phyloP scores from a whole-genome alignment of 2,113 vertebrate genomes.

The Oryzias curvinotus region DNA sequence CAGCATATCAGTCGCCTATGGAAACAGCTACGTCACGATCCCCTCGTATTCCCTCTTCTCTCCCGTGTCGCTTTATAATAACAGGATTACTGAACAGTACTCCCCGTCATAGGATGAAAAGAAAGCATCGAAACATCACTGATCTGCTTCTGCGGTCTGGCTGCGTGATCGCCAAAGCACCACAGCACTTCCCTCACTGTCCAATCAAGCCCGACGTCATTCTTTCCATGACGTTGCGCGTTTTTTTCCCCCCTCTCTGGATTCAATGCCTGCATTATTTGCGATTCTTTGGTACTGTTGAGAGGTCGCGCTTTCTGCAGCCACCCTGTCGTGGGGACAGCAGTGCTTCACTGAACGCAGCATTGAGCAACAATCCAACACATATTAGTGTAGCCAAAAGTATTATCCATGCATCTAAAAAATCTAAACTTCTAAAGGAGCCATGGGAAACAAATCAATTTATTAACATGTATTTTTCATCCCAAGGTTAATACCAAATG shows the following conservation, averaged over 20 bases:
- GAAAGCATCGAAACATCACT: slow-evolving; percentile 20
- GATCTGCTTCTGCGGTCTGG: slow-evolving; percentile 32
- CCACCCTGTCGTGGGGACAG: too few relatives aligned
- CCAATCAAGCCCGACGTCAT: slow-evolving; percentile 83
- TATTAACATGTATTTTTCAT: slow-evolving; percentile 4
- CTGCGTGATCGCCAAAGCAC: slow-evolving; percentile 53
- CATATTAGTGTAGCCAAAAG: too few relatives aligned
- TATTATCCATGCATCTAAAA: too few relatives aligned
- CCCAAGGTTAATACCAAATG: not conserved
- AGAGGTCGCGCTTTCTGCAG: slow-evolving; percentile 14
- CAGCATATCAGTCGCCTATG: slow-evolving; percentile 75
- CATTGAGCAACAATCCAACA: too few relatives aligned
- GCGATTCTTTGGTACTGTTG: slow-evolving; percentile 26
- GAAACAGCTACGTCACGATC: slow-evolving; percentile 78
- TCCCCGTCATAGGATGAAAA: slow-evolving; percentile 32
- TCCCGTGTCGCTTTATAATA: slow-evolving; percentile 57
- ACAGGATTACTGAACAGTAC: slow-evolving; percentile 57
- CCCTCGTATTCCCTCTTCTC: slow-evolving; percentile 48
- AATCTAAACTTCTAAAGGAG: too few relatives aligned
- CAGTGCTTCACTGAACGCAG: too few relatives aligned
- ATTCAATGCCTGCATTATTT: slow-evolving; percentile 64
- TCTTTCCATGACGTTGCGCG: slow-evolving; percentile 83
- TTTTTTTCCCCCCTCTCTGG: slow-evolving; percentile 29
- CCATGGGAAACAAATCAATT: too few relatives aligned
- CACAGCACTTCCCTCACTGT: slow-evolving; percentile 70